Evolutionary conservation across 2,888 invertebrate genomes (phyloP), one percentile per base, ranked within the genome.

Genomic region (Erebia ligea): DNA sequence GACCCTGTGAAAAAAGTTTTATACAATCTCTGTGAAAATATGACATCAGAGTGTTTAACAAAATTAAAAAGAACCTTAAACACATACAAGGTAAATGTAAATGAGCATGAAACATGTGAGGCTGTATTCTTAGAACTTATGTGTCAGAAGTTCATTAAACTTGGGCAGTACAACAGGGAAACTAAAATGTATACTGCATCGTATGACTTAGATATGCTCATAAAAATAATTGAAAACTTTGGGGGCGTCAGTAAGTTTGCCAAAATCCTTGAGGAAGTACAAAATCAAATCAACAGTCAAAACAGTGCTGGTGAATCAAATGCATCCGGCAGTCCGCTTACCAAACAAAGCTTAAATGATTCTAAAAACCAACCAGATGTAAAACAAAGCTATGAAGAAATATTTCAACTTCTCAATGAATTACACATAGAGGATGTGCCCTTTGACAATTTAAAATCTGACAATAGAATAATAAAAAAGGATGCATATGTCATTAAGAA

Each of bases 1-100:
- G 85, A 89, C 78, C 89, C 89, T 5, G 82, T 88, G 72, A 92
- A 88, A 73, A 92, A 90, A 77, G 80, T 80, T 11, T 75, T 93
- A 40, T 93, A 92, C 69, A 86, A 83, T 78, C 72, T 92, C 11
- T 91, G 92, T 85, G 93, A 93, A 81, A 82, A 81, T 69, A 84
- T 90, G 21, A 86, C 83, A 25, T 75, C 76, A 0, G 80, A 84
- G 45, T 87, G 85, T 73, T 78, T 91, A 9, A 67, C 76, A 4
- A 89, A 82, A 75, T 76, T 93, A 10, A 89, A 91, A 77, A 84
- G 82, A 72, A 78, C 89, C 17, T 81, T 93, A 34, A 63, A 77
- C 1, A 86, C 88, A 11, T 90, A 84, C 76, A 77, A 86, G 2
- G 78, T 86, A 75, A 84, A 91, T 77, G 82, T 85, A 4, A 76